A percentile compares a stretch with the other conserved stretches of the same genome.
Evolutionary conservation across 2,888 invertebrate genomes (phyloP).

Genomic region (Eristalis tenax): DNA sequence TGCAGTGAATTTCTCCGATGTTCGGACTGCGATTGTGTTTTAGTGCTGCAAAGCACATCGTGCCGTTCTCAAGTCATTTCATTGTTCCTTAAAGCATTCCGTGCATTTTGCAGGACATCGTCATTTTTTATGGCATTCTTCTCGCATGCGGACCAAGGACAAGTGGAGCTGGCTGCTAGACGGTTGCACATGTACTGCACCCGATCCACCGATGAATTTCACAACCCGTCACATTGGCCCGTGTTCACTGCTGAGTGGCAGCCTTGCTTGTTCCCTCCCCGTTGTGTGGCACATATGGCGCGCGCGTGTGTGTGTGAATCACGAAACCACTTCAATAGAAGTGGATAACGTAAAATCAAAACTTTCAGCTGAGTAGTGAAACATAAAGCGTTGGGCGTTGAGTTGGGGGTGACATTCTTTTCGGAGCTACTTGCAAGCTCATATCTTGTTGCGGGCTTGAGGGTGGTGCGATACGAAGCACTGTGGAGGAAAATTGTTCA

Average conservation of each 20-base stretch:
- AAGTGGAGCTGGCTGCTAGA: background rate
- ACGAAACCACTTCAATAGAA: slow-evolving; percentile 31
- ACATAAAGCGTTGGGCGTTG: slow-evolving; percentile 18
- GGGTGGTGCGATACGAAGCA: background rate
- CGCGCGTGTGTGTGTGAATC: slow-evolving; percentile 17
- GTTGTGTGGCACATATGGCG: slow-evolving; percentile 16
- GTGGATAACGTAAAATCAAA: slow-evolving; percentile 54
- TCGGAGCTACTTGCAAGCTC: background rate
- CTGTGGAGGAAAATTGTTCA: background rate
- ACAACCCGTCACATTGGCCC: slow-evolving; percentile 29
- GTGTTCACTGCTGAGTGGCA: slow-evolving; percentile 3
- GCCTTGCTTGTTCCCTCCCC: slow-evolving; percentile 10
- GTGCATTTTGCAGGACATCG: background rate
- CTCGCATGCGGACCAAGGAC: background rate
- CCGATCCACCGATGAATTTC: slow-evolving; percentile 17
- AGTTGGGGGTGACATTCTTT: slow-evolving; percentile 29
- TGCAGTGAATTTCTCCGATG: slow-evolving; percentile 9
- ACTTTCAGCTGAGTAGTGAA: slow-evolving; percentile 47
- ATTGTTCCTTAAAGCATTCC: background rate
- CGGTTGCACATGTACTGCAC: background rate
- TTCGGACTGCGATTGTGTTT: background rate
- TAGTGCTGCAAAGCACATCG: background rate
- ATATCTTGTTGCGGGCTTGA: background rate
- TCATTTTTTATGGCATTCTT: slow-evolving; percentile 24
- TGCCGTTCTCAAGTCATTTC: background rate